Evolutionary conservation across 2,888 invertebrate genomes (phyloP).

Genomic region (Dasysyrphus albostriatus): DNA sequence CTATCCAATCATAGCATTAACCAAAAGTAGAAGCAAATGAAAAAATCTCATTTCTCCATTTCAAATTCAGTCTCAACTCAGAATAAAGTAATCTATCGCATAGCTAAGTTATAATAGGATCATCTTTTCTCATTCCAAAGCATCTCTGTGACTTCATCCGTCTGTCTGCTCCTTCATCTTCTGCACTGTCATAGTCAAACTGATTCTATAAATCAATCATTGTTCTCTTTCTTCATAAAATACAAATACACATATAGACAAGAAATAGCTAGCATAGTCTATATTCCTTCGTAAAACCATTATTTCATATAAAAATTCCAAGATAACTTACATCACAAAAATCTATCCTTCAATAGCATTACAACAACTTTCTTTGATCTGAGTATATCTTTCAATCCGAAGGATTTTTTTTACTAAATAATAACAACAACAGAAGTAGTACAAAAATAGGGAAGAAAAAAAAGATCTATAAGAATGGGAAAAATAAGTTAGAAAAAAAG

Average conservation of each 20-base stretch:
- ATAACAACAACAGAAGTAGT: slow-evolving; percentile 25
- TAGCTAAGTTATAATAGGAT: slow-evolving; percentile 74
- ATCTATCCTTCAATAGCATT: slow-evolving; percentile 72
- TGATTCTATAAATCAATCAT: slow-evolving; percentile 73
- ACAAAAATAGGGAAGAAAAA: slow-evolving; percentile 26
- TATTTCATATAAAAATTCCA: slow-evolving; percentile 65
- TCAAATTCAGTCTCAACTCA: slow-evolving; percentile 49
- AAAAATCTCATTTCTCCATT: slow-evolving; percentile 39
- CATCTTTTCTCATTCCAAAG: slow-evolving; percentile 45
- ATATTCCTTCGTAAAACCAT: slow-evolving; percentile 6
- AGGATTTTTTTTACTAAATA: slow-evolving; percentile 36
- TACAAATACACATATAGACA: background rate
- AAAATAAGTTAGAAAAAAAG: slow-evolving; percentile 29
- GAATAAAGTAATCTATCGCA: slow-evolving; percentile 69
- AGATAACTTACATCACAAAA: slow-evolving; percentile 70
- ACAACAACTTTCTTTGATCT: slow-evolving; percentile 71
- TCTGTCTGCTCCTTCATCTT: slow-evolving; percentile 5
- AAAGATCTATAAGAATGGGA: slow-evolving; percentile 4
- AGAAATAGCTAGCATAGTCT: slow-evolving; percentile 5
- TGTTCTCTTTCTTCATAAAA: slow-evolving; percentile 54
- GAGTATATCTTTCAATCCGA: slow-evolving; percentile 53
- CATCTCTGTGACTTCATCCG: slow-evolving; percentile 13
- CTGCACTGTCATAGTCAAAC: slow-evolving; percentile 35
- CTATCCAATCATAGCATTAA: slow-evolving; percentile 55
- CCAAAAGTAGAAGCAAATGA: slow-evolving; percentile 2